A percentile compares a stretch with the other conserved stretches of the same genome.
phyloP scores from a whole-genome alignment of 37 sponge, comb jelly and placozoan genomes.

The Agelas oroides region DNA sequence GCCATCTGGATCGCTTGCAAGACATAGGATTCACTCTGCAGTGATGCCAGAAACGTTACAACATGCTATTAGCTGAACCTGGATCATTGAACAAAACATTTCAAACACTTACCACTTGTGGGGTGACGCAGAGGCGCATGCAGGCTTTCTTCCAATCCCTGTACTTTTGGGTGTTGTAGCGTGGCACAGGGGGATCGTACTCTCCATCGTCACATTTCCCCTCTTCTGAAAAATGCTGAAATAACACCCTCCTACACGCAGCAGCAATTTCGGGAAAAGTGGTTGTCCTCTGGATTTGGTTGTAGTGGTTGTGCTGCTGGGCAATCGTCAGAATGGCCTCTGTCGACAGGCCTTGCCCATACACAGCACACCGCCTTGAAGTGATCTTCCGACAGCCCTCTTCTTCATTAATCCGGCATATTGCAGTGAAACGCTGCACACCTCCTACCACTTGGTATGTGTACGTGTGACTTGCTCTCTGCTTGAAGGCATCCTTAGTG shows the following conservation, averaged over 20 bases:
- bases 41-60: too few relatives aligned
- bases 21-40: too few relatives aligned
- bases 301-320: not conserved
- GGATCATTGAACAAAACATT: too few relatives aligned
- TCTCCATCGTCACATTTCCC: not conserved
- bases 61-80: too few relatives aligned
- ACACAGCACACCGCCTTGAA: not conserved
- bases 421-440: not conserved
- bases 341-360: not conserved
- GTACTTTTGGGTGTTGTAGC: not conserved
- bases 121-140: too few relatives aligned
- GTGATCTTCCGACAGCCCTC: not conserved
- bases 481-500: not conserved
- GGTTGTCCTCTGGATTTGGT: not conserved
- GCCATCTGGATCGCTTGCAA: too few relatives aligned
- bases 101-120: too few relatives aligned
- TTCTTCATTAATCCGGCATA: not conserved
- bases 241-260: not conserved
- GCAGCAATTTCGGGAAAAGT: not conserved
- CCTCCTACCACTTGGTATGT: not conserved
- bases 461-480: not conserved
- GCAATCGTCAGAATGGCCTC: not conserved
- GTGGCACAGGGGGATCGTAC: not conserved
- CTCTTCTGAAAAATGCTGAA: not conserved
- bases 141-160: too few relatives aligned